These are phyloP conservation scores for Drosophila sulfurigaster DNA, from an alignment of 1,140 invertebrate species.

Conservation along the genomic window DNA sequence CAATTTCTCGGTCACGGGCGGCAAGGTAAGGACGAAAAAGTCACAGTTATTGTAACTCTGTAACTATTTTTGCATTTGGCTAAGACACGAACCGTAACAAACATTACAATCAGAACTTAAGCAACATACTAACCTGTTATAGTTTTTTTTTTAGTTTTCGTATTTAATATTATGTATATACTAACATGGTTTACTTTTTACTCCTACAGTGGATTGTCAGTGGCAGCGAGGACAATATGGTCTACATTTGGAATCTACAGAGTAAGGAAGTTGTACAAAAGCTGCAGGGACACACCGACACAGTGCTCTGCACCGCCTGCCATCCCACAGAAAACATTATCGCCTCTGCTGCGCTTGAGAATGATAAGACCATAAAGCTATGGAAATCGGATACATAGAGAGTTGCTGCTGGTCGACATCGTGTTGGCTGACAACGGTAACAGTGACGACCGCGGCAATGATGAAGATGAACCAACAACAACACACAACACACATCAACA, in stretches of 20 bases:
- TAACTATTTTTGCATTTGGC: too few relatives aligned
- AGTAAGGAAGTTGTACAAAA: slow-evolving; percentile 99
- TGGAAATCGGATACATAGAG: slow-evolving; percentile 98
- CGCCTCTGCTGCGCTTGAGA: slow-evolving; percentile 98
- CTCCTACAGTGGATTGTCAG: slow-evolving; percentile 96
- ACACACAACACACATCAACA: slow-evolving; percentile 6
- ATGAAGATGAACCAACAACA: background rate
- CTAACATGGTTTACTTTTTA: background rate
- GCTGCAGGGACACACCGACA: slow-evolving; percentile 98
- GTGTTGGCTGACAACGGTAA: too few relatives aligned
- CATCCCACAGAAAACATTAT: slow-evolving; percentile 99
- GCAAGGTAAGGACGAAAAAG: slow-evolving; percentile 90
- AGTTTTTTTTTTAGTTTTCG: background rate
- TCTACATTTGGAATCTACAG: slow-evolving; percentile 99
- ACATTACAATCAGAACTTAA: too few relatives aligned
- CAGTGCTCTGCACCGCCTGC: slow-evolving; percentile 98
- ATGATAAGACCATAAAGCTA: slow-evolving; percentile 99
- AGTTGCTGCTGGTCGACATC: slow-evolving; percentile 13
- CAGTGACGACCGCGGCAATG: too few relatives aligned
- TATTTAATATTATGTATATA: background rate
- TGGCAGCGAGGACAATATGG: slow-evolving; percentile 99
- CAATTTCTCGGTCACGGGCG: slow-evolving; percentile 99
- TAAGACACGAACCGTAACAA: too few relatives aligned
- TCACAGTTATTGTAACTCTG: too few relatives aligned
- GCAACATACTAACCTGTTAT: background rate